Evolutionary conservation across 2,113 vertebrate genomes (phyloP).

Genomic region (Heliornis fulica): DNA sequence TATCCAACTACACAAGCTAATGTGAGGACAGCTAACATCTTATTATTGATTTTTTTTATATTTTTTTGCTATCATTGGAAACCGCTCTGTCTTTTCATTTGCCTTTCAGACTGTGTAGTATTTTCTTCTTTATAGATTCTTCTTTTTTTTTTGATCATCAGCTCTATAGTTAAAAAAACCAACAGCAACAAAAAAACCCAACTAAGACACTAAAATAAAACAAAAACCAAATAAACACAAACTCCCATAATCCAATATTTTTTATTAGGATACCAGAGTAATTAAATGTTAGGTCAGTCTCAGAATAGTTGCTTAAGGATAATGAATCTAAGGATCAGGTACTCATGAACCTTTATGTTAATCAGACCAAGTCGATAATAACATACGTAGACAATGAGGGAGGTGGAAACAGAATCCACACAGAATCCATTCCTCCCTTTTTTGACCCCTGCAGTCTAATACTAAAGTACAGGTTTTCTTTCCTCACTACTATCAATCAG

Average conservation of each 20-base stretch:
- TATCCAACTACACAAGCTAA: neutral
- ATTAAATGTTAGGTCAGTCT: neutral
- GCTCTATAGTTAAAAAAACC: neutral
- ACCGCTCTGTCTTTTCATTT: neutral
- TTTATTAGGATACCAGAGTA: neutral
- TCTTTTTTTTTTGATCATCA: neutral
- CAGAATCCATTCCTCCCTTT: neutral
- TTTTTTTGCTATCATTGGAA: neutral
- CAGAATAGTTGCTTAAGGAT: neutral
- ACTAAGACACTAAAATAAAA: too few species aligned
- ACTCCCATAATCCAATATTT: too few species aligned
- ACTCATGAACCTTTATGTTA: neutral
- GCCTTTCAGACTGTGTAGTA: neutral
- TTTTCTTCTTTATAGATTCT: neutral
- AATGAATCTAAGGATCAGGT: neutral
- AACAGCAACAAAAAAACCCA: neutral
- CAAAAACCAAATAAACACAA: neutral
- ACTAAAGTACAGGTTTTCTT: neutral
- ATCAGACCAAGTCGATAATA: neutral
- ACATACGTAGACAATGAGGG: neutral
- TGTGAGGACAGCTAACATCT: neutral
- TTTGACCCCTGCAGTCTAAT: neutral
- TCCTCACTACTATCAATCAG: neutral
- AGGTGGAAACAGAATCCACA: neutral
- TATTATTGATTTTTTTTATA: neutral